Evolutionary conservation across 2,113 vertebrate genomes (phyloP), one percentile per base, ranked within the genome.

Genomic region (Ivindomyrus marchei): DNA sequence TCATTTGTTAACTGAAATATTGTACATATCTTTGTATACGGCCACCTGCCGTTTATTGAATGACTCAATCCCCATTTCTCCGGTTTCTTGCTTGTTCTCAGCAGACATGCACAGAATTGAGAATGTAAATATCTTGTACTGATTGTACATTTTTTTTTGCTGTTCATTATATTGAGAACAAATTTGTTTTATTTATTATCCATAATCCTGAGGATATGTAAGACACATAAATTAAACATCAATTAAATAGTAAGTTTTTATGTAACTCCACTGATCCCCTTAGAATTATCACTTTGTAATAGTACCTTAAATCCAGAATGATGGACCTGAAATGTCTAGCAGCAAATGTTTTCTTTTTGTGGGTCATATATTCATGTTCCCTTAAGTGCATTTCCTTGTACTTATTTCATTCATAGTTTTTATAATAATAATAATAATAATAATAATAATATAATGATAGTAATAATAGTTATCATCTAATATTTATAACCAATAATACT

Each of bases 1-100:
- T 39, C 27, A 80, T 93, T 92, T 92, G 92, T 91, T 92, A 53
- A 85, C 49, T 74, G 80, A 42, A 89, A 90, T n/a, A 58, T 19
- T 87, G n/a, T 56, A 15, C 53, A 21, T 39, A 50, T 39, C 13
- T 53, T 36, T 21, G 11, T 31, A 31, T 42, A 31, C 19, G 39
- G n/a, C 13, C 50, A 5, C 17, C 52, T 31, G 11, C 50, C 52
- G 5, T 6, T 31, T 87, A 15, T 17, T 4, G 4, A 45, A 9
- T 70, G 77, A 42, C 42, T 19, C 11, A 17, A 17, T 3, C 19
- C 4, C 39, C 8, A 31, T 45, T 83, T 42, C 0, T 42, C 31
- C 3, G 13, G 24, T 49, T 24, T 49, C 46, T 86, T 49, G 17
- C 8, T 49, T 5, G 9, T 11, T 53, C 52, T 53, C 27, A 39